Conservation (phyloP, 2,113 vertebrate species). For the Brachypteracias leptosomus region DNA sequence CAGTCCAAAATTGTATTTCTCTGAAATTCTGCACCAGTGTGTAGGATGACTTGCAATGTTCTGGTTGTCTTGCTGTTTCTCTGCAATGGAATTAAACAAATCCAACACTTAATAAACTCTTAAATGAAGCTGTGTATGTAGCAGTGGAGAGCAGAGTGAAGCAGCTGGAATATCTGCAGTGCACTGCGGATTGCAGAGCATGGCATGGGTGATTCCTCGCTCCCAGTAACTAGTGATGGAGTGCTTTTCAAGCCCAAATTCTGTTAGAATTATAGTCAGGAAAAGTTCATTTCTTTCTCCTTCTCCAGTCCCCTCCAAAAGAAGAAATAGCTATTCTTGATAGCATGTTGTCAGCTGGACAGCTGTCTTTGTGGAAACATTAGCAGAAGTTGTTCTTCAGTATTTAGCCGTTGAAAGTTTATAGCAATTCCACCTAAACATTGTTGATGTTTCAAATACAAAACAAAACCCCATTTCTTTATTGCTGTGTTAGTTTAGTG, state of each 20-base stretch:
- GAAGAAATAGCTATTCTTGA: neutral
- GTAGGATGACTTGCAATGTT: neutral
- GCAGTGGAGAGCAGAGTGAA: neutral
- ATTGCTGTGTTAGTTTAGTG: neutral
- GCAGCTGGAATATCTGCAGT: constrained; percentile 12
- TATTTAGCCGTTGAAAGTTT: neutral
- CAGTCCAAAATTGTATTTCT: neutral
- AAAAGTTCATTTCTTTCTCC: neutral
- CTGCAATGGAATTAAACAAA: neutral
- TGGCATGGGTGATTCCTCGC: neutral
- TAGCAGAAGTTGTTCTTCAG: neutral
- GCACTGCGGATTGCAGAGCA: neutral
- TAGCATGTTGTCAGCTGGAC: neutral
- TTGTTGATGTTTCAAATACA: neutral
- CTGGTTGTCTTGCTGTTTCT: neutral
- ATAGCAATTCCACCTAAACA: neutral
- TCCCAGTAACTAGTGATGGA: neutral
- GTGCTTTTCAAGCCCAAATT: neutral
- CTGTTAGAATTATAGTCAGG: neutral
- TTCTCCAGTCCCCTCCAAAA: neutral
- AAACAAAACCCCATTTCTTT: neutral
- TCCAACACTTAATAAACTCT: neutral
- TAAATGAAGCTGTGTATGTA: neutral
- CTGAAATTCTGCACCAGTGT: neutral
- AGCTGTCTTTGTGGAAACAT: neutral